A percentile compares a stretch with the other conserved stretches of the same genome.
These are phyloP conservation scores for Lytechinus variegatus DNA, from an alignment of 35 echinoderm and acorn worm species.

Conservation along the genomic window DNA sequence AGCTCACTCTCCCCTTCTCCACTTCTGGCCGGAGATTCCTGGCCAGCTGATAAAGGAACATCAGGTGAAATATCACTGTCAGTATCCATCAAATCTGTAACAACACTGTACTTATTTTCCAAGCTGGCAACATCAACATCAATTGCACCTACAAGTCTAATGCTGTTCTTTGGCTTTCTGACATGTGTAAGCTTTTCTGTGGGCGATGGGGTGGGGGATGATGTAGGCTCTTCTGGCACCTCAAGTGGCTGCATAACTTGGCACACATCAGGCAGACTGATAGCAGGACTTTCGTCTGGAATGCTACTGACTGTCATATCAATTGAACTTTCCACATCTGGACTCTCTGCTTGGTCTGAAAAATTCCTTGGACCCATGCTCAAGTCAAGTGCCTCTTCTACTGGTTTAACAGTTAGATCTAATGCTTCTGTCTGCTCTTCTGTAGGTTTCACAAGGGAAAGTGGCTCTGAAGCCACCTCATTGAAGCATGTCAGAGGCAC, in stretches of 20 bases:
- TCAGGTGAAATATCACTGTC: constrained; percentile 50
- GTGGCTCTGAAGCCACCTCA: neutral
- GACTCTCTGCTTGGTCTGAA: neutral
- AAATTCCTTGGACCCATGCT: constrained; percentile 4
- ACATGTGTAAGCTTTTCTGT: neutral
- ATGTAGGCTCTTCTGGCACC: neutral
- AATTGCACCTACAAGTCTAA: constrained; percentile 30
- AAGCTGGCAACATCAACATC: constrained; percentile 39
- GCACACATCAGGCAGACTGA: constrained; percentile 10
- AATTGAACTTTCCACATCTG: neutral
- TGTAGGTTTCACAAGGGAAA: neutral
- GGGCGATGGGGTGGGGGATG: neutral
- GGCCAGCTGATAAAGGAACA: neutral
- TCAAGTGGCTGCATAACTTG: constrained; percentile 6
- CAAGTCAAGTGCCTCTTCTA: constrained; percentile 28
- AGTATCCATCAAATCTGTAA: constrained; percentile 31
- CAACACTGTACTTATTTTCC: constrained; percentile 48
- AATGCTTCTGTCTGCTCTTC: constrained; percentile 42
- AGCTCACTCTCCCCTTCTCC: neutral
- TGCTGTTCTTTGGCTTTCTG: constrained; percentile 43
- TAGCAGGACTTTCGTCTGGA: neutral
- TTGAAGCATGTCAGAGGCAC: neutral
- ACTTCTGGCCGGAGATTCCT: neutral
- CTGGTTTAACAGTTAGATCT: constrained; percentile 38
- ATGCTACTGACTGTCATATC: neutral